These are phyloP conservation scores for Polydrusus cervinus DNA, from an alignment of 2,888 invertebrate genomes.

Conservation along the genomic window DNA sequence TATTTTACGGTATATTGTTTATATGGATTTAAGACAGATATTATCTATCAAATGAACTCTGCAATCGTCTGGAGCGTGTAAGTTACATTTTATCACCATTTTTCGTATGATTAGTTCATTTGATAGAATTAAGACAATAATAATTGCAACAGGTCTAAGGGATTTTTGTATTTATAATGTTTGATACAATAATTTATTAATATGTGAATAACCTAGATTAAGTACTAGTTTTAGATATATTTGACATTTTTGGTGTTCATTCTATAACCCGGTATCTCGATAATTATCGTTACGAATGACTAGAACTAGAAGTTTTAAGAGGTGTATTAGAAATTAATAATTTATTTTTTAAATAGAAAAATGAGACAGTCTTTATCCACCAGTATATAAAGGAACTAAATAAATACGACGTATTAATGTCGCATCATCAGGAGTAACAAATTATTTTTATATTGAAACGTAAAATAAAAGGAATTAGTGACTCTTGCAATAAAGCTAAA, in stretches of 20 bases:
- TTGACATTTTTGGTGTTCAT: slow-evolving; percentile 48
- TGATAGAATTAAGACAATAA: slow-evolving; percentile 63
- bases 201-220: slow-evolving; percentile 70
- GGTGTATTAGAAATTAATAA: not conserved
- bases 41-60: slow-evolving; percentile 62
- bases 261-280: not conserved
- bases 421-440: too few relatives aligned
- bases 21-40: slow-evolving; percentile 32
- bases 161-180: slow-evolving; percentile 67
- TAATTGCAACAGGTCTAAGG: slow-evolving; percentile 67
- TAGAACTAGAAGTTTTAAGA: not conserved
- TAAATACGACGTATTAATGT: too few relatives aligned
- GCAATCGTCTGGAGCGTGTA: slow-evolving; percentile 19
- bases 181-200: slow-evolving; percentile 66
- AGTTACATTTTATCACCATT: slow-evolving; percentile 28
- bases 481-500: too few relatives aligned
- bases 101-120: slow-evolving; percentile 55
- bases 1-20: not conserved
- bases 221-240: slow-evolving; percentile 57
- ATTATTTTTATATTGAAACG: too few relatives aligned
- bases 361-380: too few relatives aligned
- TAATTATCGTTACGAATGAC: not conserved
- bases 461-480: too few relatives aligned
- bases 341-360: too few relatives aligned
- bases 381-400: too few relatives aligned